Evolutionary conservation across 2,888 invertebrate genomes (phyloP).

Genomic region (Leptarthrus brevirostris): DNA sequence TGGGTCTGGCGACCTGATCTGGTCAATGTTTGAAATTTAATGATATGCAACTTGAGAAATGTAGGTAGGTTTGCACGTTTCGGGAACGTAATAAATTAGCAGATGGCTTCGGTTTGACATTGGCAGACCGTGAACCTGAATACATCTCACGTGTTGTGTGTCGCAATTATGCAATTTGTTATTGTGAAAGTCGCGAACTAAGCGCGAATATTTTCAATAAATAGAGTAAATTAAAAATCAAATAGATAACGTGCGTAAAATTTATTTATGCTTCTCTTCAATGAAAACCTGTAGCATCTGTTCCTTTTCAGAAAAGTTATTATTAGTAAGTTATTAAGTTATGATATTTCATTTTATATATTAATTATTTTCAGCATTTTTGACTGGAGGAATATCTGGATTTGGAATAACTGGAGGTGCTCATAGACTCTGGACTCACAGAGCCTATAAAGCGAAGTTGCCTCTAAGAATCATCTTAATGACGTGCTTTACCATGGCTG

Average conservation of each 20-base stretch:
- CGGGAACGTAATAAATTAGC: not conserved
- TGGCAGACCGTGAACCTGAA: slow-evolving; percentile 23
- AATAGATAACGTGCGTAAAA: too few relatives aligned
- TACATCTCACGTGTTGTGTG: not conserved
- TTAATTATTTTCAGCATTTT: slow-evolving; percentile 65
- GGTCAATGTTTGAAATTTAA: not conserved
- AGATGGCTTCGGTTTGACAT: slow-evolving; percentile 3
- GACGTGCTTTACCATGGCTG: slow-evolving; percentile 73
- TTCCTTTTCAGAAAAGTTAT: too few relatives aligned
- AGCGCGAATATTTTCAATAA: too few relatives aligned
- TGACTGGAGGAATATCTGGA: slow-evolving; percentile 71
- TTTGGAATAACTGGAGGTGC: slow-evolving; percentile 78
- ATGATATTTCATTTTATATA: too few relatives aligned
- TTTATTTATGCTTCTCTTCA: too few relatives aligned
- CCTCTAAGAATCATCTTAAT: slow-evolving; percentile 72
- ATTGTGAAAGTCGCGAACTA: too few relatives aligned
- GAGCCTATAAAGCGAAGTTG: slow-evolving; percentile 74
- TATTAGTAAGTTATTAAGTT: too few relatives aligned
- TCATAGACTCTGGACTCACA: slow-evolving; percentile 77
- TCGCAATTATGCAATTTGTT: too few relatives aligned
- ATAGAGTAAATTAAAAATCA: too few relatives aligned
- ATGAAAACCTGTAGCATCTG: too few relatives aligned
- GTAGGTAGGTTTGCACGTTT: not conserved
- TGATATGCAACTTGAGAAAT: slow-evolving; percentile 11
- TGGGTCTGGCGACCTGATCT: not conserved